These are phyloP conservation scores for Limenitis arthemis DNA, from an alignment of 2,888 invertebrate species.

Conservation along the genomic window DNA sequence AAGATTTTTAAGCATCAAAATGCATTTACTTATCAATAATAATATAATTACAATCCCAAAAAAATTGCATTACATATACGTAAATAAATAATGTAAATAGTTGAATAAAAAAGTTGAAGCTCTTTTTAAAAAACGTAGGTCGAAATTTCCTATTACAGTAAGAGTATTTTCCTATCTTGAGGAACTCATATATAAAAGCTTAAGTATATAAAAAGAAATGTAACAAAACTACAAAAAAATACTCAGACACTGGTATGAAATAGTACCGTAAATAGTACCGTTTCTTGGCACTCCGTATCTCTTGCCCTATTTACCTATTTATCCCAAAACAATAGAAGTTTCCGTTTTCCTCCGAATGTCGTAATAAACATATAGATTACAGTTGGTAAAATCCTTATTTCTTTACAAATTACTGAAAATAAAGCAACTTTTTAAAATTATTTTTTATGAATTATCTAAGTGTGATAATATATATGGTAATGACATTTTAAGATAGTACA, in stretches of 20 bases:
- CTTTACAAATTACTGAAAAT: no score
- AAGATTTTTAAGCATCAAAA: no score
- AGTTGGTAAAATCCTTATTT: neutral
- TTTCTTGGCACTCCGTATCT: conserved; percentile 15
- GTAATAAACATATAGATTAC: neutral
- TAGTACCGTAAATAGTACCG: conserved; percentile 6
- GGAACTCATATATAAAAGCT: neutral
- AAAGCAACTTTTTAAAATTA: no score
- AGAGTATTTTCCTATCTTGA: neutral
- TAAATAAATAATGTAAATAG: no score
- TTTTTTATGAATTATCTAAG: no score
- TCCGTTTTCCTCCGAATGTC: neutral
- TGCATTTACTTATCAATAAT: no score
- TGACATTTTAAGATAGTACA: no score
- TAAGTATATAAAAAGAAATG: neutral
- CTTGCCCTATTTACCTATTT: conserved; percentile 19
- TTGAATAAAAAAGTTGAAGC: neutral
- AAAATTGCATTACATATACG: no score
- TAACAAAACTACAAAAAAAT: conserved; percentile 1
- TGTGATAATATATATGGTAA: no score
- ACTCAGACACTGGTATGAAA: conserved; percentile 5
- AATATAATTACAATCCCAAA: no score
- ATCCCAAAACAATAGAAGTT: conserved; percentile 5
- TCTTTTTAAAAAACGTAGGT: neutral
- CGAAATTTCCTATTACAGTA: neutral